phyloP scores from a whole-genome alignment of 1,140 invertebrate genomes.

The Aphelinus atriplicis region DNA sequence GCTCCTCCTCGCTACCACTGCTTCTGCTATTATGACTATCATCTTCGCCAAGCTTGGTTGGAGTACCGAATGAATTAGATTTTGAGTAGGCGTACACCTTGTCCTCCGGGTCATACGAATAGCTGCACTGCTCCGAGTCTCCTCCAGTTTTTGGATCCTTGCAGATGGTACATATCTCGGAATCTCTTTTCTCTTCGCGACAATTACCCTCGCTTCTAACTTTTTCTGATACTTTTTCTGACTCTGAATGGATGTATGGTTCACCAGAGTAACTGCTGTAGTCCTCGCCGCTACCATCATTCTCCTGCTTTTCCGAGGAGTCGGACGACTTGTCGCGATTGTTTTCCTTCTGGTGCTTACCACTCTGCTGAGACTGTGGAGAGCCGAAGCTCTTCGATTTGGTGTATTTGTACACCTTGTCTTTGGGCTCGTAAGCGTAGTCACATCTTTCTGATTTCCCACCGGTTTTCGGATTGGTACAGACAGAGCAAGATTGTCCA shows the following conservation, averaged over 20 bases:
- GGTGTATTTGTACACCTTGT: constrained; percentile 75
- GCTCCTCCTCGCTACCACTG: constrained; percentile 15
- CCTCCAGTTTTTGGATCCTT: constrained; percentile 76
- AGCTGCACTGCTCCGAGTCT: constrained; percentile 78
- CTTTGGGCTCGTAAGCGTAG: constrained; percentile 74
- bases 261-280: constrained; percentile 35
- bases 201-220: constrained; percentile 58
- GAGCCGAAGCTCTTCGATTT: constrained; percentile 59
- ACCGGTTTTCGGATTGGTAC: constrained; percentile 74
- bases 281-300: constrained; percentile 27
- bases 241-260: constrained; percentile 48
- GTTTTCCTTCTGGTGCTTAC: background rate
- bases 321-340: background rate
- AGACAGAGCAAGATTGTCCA: constrained; percentile 73
- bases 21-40: background rate
- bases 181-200: constrained; percentile 71
- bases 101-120: constrained; percentile 74
- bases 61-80: constrained; percentile 54
- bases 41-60: constrained; percentile 33
- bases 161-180: constrained; percentile 76
- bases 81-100: constrained; percentile 73
- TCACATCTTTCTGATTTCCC: constrained; percentile 78
- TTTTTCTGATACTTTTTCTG: constrained; percentile 49
- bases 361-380: constrained; percentile 34
- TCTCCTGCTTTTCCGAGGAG: constrained; percentile 15